These are phyloP conservation scores for Napeogenes inachia DNA, from an alignment of 2,888 invertebrate genomes.

Conservation along the genomic window DNA sequence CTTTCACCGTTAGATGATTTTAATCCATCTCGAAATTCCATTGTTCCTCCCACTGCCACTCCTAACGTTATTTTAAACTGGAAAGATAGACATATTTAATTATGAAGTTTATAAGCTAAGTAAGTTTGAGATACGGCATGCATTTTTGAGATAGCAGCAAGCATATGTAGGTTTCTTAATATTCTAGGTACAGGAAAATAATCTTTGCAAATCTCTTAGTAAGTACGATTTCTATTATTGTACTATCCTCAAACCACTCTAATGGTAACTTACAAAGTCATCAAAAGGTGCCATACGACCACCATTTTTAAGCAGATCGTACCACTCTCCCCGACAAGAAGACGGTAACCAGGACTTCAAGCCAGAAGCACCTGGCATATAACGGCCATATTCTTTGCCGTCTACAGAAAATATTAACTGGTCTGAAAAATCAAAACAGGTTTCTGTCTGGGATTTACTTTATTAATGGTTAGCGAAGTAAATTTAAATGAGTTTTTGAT, in stretches of 20 bases:
- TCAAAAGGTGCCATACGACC: conserved; percentile 26
- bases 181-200: no score
- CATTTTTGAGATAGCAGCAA: no score
- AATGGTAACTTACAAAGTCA: conserved; percentile 17
- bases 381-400: conserved; percentile 15
- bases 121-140: no score
- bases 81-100: conserved; percentile 6
- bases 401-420: conserved; percentile 21
- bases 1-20: conserved; percentile 39
- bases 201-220: no score
- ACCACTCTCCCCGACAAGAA: conserved; percentile 40
- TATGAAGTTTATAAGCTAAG: no score
- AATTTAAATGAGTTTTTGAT: no score
- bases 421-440: conserved; percentile 10
- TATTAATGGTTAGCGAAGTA: no score
- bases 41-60: conserved; percentile 78
- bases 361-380: conserved; percentile 15
- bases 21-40: conserved; percentile 74
- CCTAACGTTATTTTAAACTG: conserved; percentile 79
- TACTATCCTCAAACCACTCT: no score
- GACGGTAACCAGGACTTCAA: conserved; percentile 35
- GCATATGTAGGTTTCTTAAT: no score
- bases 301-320: conserved; percentile 31
- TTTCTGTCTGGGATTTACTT: no score
- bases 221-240: no score